Evolutionary conservation across 2,113 vertebrate species (phyloP).

Genomic region (Apistogramma diplotaenia): DNA sequence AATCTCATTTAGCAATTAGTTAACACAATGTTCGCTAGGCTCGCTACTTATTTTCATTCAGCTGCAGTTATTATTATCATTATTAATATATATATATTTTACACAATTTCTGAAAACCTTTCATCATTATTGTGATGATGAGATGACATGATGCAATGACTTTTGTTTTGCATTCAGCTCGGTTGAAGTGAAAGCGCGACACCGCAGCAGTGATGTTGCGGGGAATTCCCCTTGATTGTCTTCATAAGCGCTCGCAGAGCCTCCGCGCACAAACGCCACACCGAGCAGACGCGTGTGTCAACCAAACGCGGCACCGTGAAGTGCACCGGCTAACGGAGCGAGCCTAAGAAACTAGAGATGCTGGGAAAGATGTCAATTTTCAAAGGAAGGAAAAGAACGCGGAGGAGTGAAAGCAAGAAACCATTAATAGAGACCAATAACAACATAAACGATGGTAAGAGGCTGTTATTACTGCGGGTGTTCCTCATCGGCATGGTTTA

Average conservation of each 20-base stretch:
- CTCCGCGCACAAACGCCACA: not conserved
- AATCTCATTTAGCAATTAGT: not conserved
- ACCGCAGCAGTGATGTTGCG: not conserved
- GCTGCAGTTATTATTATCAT: too few relatives aligned
- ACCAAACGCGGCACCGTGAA: not conserved
- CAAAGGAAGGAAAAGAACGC: rapidly evolving
- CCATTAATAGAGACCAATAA: not conserved
- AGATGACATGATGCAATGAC: not conserved
- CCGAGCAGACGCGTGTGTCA: not conserved
- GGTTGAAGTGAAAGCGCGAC: not conserved
- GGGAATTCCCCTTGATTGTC: not conserved
- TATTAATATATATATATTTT: too few relatives aligned
- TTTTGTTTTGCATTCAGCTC: not conserved
- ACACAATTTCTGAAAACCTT: not conserved
- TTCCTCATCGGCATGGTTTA: not conserved
- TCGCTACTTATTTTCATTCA: too few relatives aligned
- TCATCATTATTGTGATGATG: not conserved
- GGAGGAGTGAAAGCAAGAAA: rapidly evolving
- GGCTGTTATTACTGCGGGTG: not conserved
- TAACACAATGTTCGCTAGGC: not conserved
- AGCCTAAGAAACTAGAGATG: not conserved
- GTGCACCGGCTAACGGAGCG: not conserved
- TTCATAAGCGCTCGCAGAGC: not conserved
- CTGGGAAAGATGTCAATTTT: not conserved
- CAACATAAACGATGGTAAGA: not conserved